A percentile compares a stretch with the other conserved stretches of the same genome.
These are phyloP conservation scores for Tapirus terrestris DNA, from an alignment of 2,113 vertebrate genomes.

Conservation along the genomic window DNA sequence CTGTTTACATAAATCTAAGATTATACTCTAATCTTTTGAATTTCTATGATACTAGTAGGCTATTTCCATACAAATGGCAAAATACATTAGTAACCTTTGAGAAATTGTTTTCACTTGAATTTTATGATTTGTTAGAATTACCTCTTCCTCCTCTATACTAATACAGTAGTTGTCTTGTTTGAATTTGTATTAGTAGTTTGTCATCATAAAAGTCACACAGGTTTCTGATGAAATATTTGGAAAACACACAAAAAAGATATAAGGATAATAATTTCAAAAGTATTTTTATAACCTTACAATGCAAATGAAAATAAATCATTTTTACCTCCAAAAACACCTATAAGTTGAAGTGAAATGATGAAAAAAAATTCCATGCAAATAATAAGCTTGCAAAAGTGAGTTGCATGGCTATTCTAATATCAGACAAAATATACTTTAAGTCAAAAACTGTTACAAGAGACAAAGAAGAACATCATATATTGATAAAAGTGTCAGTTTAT, in stretches of 20 bases:
- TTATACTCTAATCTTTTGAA: not conserved
- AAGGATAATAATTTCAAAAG: not conserved
- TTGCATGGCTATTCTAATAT: not conserved
- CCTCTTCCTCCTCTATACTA: not conserved
- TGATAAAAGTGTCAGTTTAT: not conserved
- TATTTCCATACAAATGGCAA: not conserved
- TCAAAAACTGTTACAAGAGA: not conserved
- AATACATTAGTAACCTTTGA: not conserved
- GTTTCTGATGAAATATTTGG: not conserved
- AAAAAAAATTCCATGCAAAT: not conserved
- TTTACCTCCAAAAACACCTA: not conserved
- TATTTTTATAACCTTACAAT: not conserved
- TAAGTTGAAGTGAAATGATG: not conserved
- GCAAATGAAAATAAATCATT: not conserved
- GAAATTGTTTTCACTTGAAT: constrained; percentile 12
- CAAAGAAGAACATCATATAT: not conserved
- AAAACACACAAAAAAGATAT: not conserved
- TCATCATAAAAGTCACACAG: not conserved
- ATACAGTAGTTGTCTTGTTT: not conserved
- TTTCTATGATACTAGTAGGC: not conserved
- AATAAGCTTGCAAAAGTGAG: not conserved
- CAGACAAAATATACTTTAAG: not conserved
- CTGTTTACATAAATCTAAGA: not conserved
- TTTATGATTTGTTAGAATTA: not conserved
- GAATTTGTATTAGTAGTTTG: not conserved